Evolutionary conservation across 2,888 invertebrate species (phyloP), one percentile per base, ranked within the genome.

Genomic region (Trilocha varians): DNA sequence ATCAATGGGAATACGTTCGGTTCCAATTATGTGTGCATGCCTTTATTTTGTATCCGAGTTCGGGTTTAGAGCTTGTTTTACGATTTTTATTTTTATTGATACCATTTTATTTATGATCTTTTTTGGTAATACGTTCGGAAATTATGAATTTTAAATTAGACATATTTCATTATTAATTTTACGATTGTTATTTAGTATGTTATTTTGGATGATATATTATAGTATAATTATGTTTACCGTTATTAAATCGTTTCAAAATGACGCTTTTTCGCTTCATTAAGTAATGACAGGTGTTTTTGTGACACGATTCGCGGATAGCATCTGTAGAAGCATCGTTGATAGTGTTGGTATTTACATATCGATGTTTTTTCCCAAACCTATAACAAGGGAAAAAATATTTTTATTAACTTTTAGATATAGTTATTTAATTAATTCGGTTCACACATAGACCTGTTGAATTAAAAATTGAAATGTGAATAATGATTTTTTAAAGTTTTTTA

Each of bases 1-100:
- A 82, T 83, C 80, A 83, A 83, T 83, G 84, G 72, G 76, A 80
- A 84, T 83, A 83, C 80, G 83, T 83, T 78, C 75, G 67, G 59
- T 58, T 52, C 77, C 84, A 85, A 85, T 85, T 84, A 84, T 73
- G 67, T 65, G 69, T 56, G 72, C 63, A 67, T 69, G 69, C 75
- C 73, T 78, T 77, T 74, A 78, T 79, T 74, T 74, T 72, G 68
- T 67, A 66, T 65, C 59, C 59, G 51, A 47, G 64, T 55, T 62
- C 59, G 58, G 66, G 25, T 25, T 25, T 70, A 63, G 64, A 63
- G 64, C 62, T 58, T 62, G 52, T 53, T 56, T 54, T 54, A 56
- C 54, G 54, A 47, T 52, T 54, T 59, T 56, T 49, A 56, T 56
- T 47, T 60, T 57, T 61, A 59, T 59, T 59, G 58, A 60, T 59